phyloP scores from a whole-genome alignment of 2,888 invertebrate genomes.

The Tenodera sinensis region DNA sequence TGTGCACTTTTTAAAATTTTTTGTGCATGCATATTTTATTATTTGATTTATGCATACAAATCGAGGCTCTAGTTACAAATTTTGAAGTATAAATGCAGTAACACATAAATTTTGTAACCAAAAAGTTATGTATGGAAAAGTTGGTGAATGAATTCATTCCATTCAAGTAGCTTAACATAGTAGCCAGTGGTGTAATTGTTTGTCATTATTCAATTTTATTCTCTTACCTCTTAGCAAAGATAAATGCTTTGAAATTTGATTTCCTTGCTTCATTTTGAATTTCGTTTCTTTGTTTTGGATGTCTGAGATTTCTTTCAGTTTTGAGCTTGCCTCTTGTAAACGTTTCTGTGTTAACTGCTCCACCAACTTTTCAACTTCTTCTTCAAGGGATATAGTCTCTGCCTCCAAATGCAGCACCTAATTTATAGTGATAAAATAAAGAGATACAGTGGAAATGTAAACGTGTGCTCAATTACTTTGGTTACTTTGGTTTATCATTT shows the following conservation, averaged over 20 bases:
- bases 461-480: too few relatives aligned
- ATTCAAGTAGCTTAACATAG: too few relatives aligned
- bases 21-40: too few relatives aligned
- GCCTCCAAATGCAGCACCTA: conserved; percentile 37
- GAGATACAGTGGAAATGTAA: too few relatives aligned
- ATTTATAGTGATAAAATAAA: not conserved
- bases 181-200: not conserved
- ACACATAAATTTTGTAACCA: too few relatives aligned
- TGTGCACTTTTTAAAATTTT: too few relatives aligned
- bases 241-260: not conserved
- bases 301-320: not conserved
- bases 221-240: not conserved
- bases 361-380: conserved; percentile 38
- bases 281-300: not conserved
- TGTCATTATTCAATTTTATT: not conserved
- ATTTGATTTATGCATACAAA: too few relatives aligned
- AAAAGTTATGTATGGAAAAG: too few relatives aligned
- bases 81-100: too few relatives aligned
- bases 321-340: not conserved
- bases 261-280: not conserved
- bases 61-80: too few relatives aligned
- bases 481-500: too few relatives aligned
- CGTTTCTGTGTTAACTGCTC: conserved; percentile 34
- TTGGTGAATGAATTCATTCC: too few relatives aligned
- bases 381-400: conserved; percentile 40